Conservation (phyloP, 2,888 invertebrate genomes). For the Drosophila percnosoma region DNA sequence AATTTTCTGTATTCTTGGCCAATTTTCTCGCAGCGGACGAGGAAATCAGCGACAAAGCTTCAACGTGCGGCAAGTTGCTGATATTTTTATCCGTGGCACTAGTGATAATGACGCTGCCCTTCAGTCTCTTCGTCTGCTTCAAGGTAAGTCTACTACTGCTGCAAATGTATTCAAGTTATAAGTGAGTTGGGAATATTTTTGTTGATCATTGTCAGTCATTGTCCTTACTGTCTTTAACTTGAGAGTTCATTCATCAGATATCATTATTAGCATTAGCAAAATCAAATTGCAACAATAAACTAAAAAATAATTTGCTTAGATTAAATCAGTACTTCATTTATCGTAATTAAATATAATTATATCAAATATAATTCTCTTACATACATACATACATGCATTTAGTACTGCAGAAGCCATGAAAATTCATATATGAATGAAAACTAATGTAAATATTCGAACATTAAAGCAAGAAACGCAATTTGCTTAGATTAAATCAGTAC, state of each 20-base stretch:
- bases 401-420: neutral
- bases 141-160: constrained; percentile 88
- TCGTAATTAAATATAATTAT: neutral
- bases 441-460: neutral
- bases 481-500: neutral
- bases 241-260: neutral
- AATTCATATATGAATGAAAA: neutral
- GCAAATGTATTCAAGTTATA: too few species aligned
- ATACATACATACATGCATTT: neutral
- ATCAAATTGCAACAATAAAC: too few species aligned
- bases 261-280: neutral
- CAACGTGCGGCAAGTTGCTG: constrained; percentile 93
- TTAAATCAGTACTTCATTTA: neutral
- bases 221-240: neutral
- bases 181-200: too few species aligned
- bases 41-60: constrained; percentile 87
- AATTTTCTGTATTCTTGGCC: constrained; percentile 58
- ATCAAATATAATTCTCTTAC: neutral
- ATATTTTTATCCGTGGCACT: constrained; percentile 93
- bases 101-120: constrained; percentile 94
- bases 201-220: neutral
- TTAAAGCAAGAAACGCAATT: neutral
- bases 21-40: constrained; percentile 86
- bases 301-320: too few species aligned
- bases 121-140: constrained; percentile 96